Conservation (phyloP, 1,140 invertebrate genomes). For the Drosophila auraria region DNA sequence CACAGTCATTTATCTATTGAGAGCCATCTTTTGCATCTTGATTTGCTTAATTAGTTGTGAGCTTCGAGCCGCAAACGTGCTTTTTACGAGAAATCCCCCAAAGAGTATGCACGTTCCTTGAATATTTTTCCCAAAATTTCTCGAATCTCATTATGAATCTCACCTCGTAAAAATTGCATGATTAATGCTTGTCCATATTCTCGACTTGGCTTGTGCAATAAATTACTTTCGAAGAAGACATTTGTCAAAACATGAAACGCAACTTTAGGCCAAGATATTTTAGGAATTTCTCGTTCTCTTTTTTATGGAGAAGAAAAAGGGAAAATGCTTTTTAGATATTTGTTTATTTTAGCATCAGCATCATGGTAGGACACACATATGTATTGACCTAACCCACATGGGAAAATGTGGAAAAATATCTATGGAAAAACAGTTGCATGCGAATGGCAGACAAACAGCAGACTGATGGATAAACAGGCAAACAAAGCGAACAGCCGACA, state of each 20-base stretch:
- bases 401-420: constrained; percentile 40
- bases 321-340: constrained; percentile 38
- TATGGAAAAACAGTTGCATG: constrained; percentile 67
- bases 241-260: constrained; percentile 51
- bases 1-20: constrained; percentile 54
- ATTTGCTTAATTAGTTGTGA: constrained; percentile 75
- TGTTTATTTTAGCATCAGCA: constrained; percentile 29
- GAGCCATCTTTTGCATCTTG: constrained; percentile 70
- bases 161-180: constrained; percentile 56
- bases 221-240: constrained; percentile 49
- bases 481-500: constrained; percentile 47
- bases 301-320: neutral
- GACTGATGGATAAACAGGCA: constrained; percentile 53
- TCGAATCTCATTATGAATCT: neutral
- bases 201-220: constrained; percentile 51
- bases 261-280: constrained; percentile 38
- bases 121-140: constrained; percentile 17
- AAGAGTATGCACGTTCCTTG: constrained; percentile 16
- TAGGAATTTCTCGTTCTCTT: constrained; percentile 26
- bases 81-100: neutral
- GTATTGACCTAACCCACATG: constrained; percentile 79
- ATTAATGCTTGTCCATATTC: constrained; percentile 62
- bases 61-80: constrained; percentile 31
- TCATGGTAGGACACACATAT: constrained; percentile 16
- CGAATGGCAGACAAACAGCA: constrained; percentile 59